Evolutionary conservation across 2,113 vertebrate species (phyloP).

Genomic region (Neotragus pygmaeus): DNA sequence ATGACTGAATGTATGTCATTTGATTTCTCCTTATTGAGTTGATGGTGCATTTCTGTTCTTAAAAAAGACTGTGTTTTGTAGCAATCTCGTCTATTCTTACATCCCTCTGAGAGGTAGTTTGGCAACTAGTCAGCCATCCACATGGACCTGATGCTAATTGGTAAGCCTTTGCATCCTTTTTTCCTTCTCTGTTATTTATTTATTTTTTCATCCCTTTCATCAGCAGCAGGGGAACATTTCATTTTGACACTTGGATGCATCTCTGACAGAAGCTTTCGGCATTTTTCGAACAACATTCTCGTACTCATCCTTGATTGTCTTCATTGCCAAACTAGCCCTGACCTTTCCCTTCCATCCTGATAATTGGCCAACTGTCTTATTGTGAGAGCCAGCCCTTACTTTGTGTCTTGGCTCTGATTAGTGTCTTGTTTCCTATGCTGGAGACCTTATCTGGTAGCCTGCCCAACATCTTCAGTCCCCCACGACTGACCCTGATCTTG

Average conservation of each 20-base stretch:
- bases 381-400: slow-evolving; percentile 46
- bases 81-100: background rate
- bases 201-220: background rate
- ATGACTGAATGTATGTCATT: slow-evolving; percentile 6
- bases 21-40: background rate
- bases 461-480: background rate
- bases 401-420: slow-evolving; percentile 58
- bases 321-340: slow-evolving; percentile 31
- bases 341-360: slow-evolving; percentile 47
- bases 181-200: background rate
- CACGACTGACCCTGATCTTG: background rate
- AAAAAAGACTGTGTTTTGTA: background rate
- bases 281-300: slow-evolving; percentile 33
- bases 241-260: slow-evolving; percentile 30
- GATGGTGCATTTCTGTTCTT: background rate
- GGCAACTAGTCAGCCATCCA: background rate
- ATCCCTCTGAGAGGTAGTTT: background rate
- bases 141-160: background rate
- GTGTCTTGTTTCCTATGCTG: slow-evolving; percentile 37
- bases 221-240: background rate
- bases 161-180: background rate
- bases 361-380: slow-evolving; percentile 45
- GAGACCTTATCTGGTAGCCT: slow-evolving; percentile 32
- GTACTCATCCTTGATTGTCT: slow-evolving; percentile 10
- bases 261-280: slow-evolving; percentile 11